Evolutionary conservation across 2,113 vertebrate species (phyloP).

Genomic region (Forbesichthys agassizii): DNA sequence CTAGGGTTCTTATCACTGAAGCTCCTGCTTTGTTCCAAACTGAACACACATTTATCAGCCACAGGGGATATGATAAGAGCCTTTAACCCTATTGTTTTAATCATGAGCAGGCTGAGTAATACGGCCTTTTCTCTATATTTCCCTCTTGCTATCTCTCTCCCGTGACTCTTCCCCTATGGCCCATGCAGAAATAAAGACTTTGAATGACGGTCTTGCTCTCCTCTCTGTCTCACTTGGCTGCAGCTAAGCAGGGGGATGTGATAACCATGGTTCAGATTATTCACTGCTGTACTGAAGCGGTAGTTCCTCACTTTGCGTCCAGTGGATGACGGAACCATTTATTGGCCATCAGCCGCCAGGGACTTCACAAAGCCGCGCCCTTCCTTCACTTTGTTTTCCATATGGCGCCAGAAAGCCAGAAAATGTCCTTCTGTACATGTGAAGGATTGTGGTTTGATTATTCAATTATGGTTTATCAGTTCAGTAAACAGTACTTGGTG

Average conservation of each 20-base stretch:
- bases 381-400: too few relatives aligned
- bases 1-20: constrained; percentile 54
- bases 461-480: too few relatives aligned
- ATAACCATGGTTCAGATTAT: background rate
- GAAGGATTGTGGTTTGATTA: too few relatives aligned
- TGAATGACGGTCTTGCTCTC: too few relatives aligned
- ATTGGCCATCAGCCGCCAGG: too few relatives aligned
- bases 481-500: too few relatives aligned
- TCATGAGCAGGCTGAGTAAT: constrained; percentile 50
- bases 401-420: too few relatives aligned
- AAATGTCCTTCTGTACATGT: too few relatives aligned
- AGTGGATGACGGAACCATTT: too few relatives aligned
- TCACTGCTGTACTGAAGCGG: background rate
- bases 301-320: background rate
- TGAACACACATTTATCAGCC: constrained; percentile 60
- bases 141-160: constrained; percentile 5
- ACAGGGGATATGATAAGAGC: constrained; percentile 64
- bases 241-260: too few relatives aligned
- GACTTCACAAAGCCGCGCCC: too few relatives aligned
- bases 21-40: constrained; percentile 51
- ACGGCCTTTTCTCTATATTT: constrained; percentile 15
- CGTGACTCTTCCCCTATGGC: background rate
- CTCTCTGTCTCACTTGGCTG: background rate
- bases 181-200: too few relatives aligned
- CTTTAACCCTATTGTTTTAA: constrained; percentile 71